Evolutionary conservation across 1,140 invertebrate species (phyloP).

Genomic region (Drosophila grimshawi): DNA sequence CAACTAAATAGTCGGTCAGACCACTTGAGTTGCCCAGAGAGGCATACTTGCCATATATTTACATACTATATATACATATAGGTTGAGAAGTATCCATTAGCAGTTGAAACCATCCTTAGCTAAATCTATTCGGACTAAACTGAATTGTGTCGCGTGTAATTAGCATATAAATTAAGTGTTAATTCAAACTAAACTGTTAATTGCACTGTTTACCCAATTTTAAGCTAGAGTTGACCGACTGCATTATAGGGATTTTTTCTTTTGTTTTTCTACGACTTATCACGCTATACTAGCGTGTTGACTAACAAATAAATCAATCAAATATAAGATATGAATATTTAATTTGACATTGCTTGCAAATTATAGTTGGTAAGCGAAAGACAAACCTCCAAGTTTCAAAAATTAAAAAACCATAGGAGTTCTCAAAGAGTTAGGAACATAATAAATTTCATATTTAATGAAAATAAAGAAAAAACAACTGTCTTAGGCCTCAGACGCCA

Average conservation of each 20-base stretch:
- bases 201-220: conserved; percentile 34
- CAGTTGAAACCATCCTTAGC: conserved; percentile 1
- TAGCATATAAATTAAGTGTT: conserved; percentile 58
- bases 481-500: no score
- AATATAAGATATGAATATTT: neutral
- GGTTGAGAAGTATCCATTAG: neutral
- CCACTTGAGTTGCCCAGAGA: conserved; percentile 28
- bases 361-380: neutral
- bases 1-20: conserved; percentile 53
- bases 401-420: no score
- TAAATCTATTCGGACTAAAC: conserved; percentile 21
- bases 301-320: neutral
- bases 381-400: neutral
- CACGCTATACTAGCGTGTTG: conserved; percentile 4
- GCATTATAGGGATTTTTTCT: neutral
- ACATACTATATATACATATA: neutral
- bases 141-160: conserved; percentile 69
- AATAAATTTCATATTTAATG: no score
- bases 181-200: conserved; percentile 60
- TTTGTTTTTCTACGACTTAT: neutral
- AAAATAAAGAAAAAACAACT: no score
- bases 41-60: conserved; percentile 7
- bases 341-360: neutral
- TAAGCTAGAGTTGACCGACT: neutral
- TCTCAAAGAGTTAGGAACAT: no score